Evolutionary conservation across 2,797 vertebrate species (phyloP).

Genomic region (Spondyliosoma cantharus): DNA sequence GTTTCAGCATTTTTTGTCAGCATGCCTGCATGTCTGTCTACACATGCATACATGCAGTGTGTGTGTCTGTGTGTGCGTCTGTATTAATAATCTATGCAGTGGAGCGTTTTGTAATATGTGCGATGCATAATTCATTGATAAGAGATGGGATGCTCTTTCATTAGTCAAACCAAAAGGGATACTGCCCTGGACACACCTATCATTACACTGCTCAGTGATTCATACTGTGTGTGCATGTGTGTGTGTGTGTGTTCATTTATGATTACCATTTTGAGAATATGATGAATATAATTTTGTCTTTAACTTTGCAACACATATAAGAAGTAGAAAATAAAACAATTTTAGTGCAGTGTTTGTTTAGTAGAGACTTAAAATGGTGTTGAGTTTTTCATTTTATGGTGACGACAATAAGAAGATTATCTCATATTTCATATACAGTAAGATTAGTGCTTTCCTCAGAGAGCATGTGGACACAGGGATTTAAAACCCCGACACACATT

Average conservation of each 20-base stretch:
- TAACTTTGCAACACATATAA: conserved; percentile 1
- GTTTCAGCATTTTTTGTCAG: conserved; percentile 46
- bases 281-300: conserved; percentile 13
- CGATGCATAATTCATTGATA: conserved; percentile 76
- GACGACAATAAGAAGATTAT: background rate
- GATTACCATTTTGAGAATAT: conserved; percentile 2
- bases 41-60: conserved; percentile 27
- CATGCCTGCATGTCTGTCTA: conserved; percentile 22
- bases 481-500: background rate
- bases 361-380: background rate
- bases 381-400: background rate
- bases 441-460: background rate
- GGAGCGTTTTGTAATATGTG: conserved; percentile 63
- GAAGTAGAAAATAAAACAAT: background rate
- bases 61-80: conserved; percentile 27
- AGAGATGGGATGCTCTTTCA: conserved; percentile 72
- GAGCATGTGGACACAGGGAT: background rate
- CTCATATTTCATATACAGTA: background rate
- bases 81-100: conserved; percentile 70
- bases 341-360: background rate
- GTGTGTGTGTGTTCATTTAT: conserved; percentile 14
- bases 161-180: conserved; percentile 69
- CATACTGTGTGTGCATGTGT: conserved; percentile 7
- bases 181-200: conserved; percentile 60
- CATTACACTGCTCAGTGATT: conserved; percentile 74